Evolutionary conservation across 2,113 vertebrate genomes (phyloP).

Genomic region (Macaca nemestrina): DNA sequence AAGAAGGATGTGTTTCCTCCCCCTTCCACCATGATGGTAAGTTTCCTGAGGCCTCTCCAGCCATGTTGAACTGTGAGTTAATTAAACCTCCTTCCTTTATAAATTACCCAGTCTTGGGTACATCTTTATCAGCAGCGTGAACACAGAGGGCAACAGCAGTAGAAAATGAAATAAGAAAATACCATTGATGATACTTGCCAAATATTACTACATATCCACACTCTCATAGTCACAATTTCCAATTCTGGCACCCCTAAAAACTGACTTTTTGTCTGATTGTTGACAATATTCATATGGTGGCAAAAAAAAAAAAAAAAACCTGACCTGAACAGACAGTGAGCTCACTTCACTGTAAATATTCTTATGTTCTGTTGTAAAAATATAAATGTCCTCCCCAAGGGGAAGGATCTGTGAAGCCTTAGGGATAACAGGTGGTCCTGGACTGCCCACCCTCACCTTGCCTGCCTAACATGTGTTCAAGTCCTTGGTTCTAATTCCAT

Average conservation of each 20-base stretch:
- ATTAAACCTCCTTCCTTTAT: too few relatives aligned
- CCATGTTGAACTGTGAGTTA: too few relatives aligned
- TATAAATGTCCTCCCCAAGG: not conserved
- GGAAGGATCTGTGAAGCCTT: not conserved
- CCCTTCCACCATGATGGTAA: too few relatives aligned
- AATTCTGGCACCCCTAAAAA: not conserved
- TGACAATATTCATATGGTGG: not conserved
- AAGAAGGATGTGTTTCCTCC: too few relatives aligned
- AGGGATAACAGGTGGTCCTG: not conserved
- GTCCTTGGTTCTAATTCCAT: not conserved
- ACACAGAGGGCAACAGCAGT: not conserved
- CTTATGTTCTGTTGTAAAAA: not conserved
- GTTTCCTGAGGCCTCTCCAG: too few relatives aligned
- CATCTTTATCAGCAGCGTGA: too few relatives aligned
- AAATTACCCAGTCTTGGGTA: too few relatives aligned
- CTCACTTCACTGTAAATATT: not conserved
- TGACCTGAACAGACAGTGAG: not conserved
- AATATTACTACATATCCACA: not conserved
- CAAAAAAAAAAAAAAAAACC: not conserved
- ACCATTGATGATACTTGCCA: not conserved
- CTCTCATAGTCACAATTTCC: not conserved
- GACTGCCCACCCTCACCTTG: accelerated
- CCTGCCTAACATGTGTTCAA: not conserved
- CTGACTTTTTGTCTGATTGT: not conserved
- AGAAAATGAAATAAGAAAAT: not conserved